Percentiles rank a stretch among this genome's conserved stretches.
phyloP scores from a whole-genome alignment of 2,888 invertebrate species.

The Trilocha varians region DNA sequence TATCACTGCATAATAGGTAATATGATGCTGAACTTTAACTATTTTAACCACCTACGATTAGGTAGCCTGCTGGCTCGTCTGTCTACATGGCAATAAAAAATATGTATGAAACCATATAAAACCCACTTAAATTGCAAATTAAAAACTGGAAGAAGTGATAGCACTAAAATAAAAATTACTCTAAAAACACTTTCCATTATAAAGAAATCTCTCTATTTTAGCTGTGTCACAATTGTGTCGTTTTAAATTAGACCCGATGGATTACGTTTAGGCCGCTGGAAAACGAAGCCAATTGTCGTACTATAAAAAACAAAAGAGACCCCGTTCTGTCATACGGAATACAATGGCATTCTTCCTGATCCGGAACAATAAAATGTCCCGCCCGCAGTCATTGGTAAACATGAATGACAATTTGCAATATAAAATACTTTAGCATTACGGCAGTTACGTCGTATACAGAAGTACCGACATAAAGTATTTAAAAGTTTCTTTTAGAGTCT shows the following conservation, averaged over 20 bases:
- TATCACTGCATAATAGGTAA: no score
- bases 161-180: no score
- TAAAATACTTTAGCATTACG: conserved; percentile 26
- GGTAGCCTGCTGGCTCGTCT: no score
- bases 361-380: conserved; percentile 28
- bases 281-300: conserved; percentile 22
- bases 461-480: conserved; percentile 48
- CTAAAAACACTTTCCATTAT: no score
- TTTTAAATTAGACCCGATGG: conserved; percentile 10
- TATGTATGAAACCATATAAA: no score
- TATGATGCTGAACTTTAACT: no score
- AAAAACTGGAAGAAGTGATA: no score
- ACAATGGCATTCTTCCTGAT: conserved; percentile 27
- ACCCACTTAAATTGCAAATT: no score
- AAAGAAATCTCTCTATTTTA: no score
- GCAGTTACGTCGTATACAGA: conserved; percentile 25
- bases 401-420: conserved; percentile 27
- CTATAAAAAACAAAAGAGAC: conserved; percentile 27
- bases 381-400: conserved; percentile 23
- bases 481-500: conserved; percentile 56
- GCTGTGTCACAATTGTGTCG: no score
- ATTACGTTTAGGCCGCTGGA: conserved; percentile 18
- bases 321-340: conserved; percentile 21
- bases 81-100: no score
- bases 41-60: no score